These are phyloP conservation scores for Halictus quadricinctus DNA, from an alignment of 2,888 invertebrate genomes.

Conservation along the genomic window DNA sequence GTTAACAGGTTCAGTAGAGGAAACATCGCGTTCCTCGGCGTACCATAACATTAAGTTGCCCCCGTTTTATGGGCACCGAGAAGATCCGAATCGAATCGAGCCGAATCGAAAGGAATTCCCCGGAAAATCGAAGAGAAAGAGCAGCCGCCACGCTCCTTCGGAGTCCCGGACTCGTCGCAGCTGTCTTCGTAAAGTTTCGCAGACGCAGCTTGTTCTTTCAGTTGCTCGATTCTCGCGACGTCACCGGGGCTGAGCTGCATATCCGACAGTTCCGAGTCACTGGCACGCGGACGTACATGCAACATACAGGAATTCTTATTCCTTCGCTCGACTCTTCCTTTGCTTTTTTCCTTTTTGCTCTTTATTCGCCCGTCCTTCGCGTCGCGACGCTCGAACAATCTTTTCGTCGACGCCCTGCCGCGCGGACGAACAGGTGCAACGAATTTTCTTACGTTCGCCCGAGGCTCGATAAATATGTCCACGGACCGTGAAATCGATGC, in stretches of 20 bases:
- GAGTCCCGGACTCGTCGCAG: constrained; percentile 37
- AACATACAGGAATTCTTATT: background rate
- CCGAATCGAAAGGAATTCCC: background rate
- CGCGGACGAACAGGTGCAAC: background rate
- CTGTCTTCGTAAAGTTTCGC: constrained; percentile 65
- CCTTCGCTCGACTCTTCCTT: background rate
- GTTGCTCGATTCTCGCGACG: constrained; percentile 47
- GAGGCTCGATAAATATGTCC: background rate
- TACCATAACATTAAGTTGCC: constrained; percentile 2
- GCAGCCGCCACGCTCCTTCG: background rate
- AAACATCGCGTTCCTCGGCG: background rate
- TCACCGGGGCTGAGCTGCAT: constrained; percentile 28
- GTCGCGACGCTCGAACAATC: background rate
- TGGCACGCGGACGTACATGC: constrained; percentile 18
- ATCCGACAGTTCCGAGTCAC: constrained; percentile 36
- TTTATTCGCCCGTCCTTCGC: background rate
- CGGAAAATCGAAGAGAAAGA: background rate
- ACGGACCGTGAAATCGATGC: background rate
- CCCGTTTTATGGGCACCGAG: background rate
- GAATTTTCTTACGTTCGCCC: background rate
- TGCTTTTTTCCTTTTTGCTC: background rate
- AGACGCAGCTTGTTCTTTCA: constrained; percentile 44
- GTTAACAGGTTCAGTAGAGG: background rate
- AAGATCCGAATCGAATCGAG: background rate
- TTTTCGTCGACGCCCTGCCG: background rate